phyloP scores from a whole-genome alignment of 2,113 vertebrate genomes.

The Xenopus laevis region DNA sequence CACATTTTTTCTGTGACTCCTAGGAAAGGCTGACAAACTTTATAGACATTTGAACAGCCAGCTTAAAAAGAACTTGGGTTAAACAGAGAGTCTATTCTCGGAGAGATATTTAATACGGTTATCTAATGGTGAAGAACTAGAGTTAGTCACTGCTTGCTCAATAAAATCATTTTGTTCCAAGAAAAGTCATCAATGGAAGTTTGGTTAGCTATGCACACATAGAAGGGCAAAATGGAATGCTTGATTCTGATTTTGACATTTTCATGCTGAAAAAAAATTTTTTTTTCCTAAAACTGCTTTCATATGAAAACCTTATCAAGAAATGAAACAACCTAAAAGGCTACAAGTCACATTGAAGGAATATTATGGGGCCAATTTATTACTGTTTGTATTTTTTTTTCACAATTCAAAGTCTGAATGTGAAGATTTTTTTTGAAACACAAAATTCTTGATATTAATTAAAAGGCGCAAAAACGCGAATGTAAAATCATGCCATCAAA shows the following conservation, averaged over 20 bases:
- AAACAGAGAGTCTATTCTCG: constrained; percentile 30
- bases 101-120: constrained; percentile 21
- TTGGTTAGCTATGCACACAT: constrained; percentile 27
- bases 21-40: constrained; percentile 30
- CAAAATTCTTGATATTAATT: too few relatives aligned
- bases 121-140: constrained; percentile 27
- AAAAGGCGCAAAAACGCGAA: too few relatives aligned
- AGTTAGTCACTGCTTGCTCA: constrained; percentile 39
- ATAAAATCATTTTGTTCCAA: constrained; percentile 29
- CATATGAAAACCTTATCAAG: neutral
- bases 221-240: neutral
- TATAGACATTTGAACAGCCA: constrained; percentile 23
- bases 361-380: too few relatives aligned
- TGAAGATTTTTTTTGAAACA: too few relatives aligned
- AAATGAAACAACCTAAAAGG: too few relatives aligned
- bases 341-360: too few relatives aligned
- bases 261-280: neutral
- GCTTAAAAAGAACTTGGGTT: constrained; percentile 2
- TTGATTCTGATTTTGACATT: constrained; percentile 12
- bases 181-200: constrained; percentile 31
- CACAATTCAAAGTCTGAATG: too few relatives aligned
- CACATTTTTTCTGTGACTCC: constrained; percentile 19
- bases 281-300: neutral
- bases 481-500: too few relatives aligned
- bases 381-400: too few relatives aligned